phyloP scores from a whole-genome alignment of 2,888 invertebrate genomes.

The Dione vanillae region DNA sequence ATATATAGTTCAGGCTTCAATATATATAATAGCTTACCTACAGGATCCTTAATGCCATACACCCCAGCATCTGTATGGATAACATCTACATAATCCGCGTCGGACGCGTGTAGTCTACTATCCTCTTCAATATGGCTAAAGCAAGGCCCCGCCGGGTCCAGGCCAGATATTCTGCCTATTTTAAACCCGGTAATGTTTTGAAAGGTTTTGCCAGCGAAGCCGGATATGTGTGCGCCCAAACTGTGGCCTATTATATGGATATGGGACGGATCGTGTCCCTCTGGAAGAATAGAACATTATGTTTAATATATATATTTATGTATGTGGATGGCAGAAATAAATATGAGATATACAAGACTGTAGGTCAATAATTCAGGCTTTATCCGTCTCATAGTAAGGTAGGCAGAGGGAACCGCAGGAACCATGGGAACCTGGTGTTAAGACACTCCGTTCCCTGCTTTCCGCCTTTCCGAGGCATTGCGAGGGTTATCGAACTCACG shows the following conservation, averaged over 20 bases:
- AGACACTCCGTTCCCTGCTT: no score
- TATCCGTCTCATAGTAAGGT: no score
- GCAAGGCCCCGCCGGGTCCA: conserved; percentile 79
- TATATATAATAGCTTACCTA: conserved; percentile 59
- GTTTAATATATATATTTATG: no score
- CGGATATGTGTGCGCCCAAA: conserved; percentile 71
- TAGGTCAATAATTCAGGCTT: no score
- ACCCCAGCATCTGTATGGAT: conserved; percentile 71
- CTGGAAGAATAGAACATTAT: conserved; percentile 52
- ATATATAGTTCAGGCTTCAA: background rate
- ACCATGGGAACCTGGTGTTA: no score
- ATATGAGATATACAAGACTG: no score
- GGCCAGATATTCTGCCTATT: conserved; percentile 66
- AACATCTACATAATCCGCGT: conserved; percentile 69
- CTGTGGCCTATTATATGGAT: conserved; percentile 78
- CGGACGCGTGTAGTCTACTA: conserved; percentile 57
- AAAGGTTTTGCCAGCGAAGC: conserved; percentile 69
- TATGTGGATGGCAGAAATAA: no score
- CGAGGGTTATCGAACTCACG: no score
- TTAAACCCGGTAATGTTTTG: conserved; percentile 55
- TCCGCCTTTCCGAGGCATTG: no score
- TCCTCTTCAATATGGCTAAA: conserved; percentile 62
- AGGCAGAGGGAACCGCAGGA: no score
- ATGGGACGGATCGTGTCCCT: conserved; percentile 57
- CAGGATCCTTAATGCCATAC: conserved; percentile 60